phyloP scores from a whole-genome alignment of 2,888 invertebrate species.

The Caradrina clavipalpis region DNA sequence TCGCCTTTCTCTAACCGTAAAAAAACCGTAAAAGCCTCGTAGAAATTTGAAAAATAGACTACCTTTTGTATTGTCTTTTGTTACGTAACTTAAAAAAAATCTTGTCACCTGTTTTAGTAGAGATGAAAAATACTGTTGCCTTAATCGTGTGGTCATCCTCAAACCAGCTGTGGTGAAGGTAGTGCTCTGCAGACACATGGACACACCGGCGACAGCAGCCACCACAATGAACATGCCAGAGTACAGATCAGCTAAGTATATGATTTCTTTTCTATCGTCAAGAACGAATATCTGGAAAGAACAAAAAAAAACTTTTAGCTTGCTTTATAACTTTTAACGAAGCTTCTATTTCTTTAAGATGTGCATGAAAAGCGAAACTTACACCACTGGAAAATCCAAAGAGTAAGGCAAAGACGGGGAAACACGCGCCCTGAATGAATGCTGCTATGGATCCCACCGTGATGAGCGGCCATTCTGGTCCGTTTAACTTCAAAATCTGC shows the following conservation, averaged over 20 bases:
- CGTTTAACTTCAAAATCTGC: constrained; percentile 91
- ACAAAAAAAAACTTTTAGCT: neutral
- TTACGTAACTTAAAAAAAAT: neutral
- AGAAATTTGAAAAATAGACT: neutral
- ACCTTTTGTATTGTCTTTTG: neutral
- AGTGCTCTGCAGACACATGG: constrained; percentile 93
- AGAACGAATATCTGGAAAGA: constrained; percentile 91
- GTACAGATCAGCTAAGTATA: constrained; percentile 91
- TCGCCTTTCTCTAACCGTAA: neutral
- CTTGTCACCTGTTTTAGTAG: constrained; percentile 89
- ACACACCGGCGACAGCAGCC: constrained; percentile 92
- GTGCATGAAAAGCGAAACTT: constrained; percentile 60
- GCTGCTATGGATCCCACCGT: constrained; percentile 92
- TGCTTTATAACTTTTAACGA: too few species aligned
- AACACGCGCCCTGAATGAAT: constrained; percentile 92
- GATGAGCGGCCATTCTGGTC: constrained; percentile 92
- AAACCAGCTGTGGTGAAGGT: constrained; percentile 95
- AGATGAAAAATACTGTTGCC: constrained; percentile 87
- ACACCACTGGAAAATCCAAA: constrained; percentile 93
- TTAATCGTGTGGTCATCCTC: constrained; percentile 93
- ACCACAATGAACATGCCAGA: constrained; percentile 92
- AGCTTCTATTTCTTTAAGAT: too few species aligned
- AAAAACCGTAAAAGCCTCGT: neutral
- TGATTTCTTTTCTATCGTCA: constrained; percentile 89
- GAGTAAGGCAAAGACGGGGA: constrained; percentile 93